Evolutionary conservation across 2,113 vertebrate species (phyloP), one percentile per base, ranked within the genome.

Genomic region (Festucalex cinctus): DNA sequence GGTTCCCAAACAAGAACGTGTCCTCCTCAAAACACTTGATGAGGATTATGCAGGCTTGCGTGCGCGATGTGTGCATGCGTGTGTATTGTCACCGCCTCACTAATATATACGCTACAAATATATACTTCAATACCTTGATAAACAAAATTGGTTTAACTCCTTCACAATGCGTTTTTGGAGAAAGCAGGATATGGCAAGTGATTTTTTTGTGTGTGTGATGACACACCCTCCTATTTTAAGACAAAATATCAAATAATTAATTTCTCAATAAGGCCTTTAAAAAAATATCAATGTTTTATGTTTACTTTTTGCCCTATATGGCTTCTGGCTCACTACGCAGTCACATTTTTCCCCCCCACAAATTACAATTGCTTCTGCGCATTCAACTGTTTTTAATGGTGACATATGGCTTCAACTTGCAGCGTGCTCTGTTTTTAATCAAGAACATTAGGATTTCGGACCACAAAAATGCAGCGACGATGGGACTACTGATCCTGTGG

Each of bases 21-120:
- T 35, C 67, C 58, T 77, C 51, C 71, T 53, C 44, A 65, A 84
- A 70, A 76, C 73, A 57, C 66, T 78, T 70, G 57, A 57, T 63
- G n/a, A 43, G 22, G 36, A 63, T 26, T 22, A 44, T 41, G 41
- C 13, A 12, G 13, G 41, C 14, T 10, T 43, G 41, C 13, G 41
- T 43, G 41, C 14, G 41, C 12, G 6, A n/a, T 53, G 22, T 53
- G 51, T 8, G 9, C 16, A 19, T 5, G 48, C 20, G 48, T 8
- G 20, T 20, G 19, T 24, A 24, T 54, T 26, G 5, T 54, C 51
- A 26, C 17, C 26, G 5, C 26, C 2, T 8, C 16, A 51, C 9
- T 9, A 51, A 22, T 32, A 17, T 12, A 16, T 5, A 17, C 14
- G 1, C 22, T 1, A 1, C 5, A 17, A 6, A 54, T 54, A 54